phyloP scores from a whole-genome alignment of 2,113 vertebrate species.

The Cnemophilus loriae region DNA sequence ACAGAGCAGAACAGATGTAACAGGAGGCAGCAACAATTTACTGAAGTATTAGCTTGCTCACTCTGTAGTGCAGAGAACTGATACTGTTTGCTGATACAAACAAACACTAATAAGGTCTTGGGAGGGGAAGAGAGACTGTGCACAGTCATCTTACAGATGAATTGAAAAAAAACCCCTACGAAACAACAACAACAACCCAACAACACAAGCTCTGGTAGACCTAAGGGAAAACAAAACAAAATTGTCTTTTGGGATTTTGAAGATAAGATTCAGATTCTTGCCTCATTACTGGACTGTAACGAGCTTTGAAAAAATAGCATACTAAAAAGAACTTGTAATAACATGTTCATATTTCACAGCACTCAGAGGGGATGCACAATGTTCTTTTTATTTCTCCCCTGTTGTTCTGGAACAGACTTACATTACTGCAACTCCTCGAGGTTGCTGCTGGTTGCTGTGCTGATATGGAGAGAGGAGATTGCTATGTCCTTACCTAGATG shows the following conservation, averaged over 20 bases:
- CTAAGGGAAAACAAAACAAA: background rate
- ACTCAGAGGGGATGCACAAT: background rate
- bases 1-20: conserved; percentile 67
- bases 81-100: conserved; percentile 54
- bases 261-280: background rate
- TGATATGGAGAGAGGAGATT: background rate
- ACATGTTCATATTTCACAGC: background rate
- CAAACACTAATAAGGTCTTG: conserved; percentile 35
- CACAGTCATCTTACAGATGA: background rate
- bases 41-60: conserved; percentile 44
- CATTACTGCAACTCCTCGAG: background rate
- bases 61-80: conserved; percentile 13
- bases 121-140: background rate
- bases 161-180: background rate
- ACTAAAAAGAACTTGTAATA: background rate
- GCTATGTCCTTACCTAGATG: background rate
- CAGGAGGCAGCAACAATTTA: conserved; percentile 57
- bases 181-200: background rate
- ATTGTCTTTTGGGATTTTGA: background rate
- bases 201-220: background rate
- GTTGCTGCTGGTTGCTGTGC: background rate
- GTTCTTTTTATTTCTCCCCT: background rate
- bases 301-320: background rate
- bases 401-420: background rate
- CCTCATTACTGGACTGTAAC: background rate